Percentiles rank a stretch among this genome's conserved stretches.
Evolutionary conservation across 2,113 vertebrate genomes (phyloP).

Genomic region (Dinomys branickii): DNA sequence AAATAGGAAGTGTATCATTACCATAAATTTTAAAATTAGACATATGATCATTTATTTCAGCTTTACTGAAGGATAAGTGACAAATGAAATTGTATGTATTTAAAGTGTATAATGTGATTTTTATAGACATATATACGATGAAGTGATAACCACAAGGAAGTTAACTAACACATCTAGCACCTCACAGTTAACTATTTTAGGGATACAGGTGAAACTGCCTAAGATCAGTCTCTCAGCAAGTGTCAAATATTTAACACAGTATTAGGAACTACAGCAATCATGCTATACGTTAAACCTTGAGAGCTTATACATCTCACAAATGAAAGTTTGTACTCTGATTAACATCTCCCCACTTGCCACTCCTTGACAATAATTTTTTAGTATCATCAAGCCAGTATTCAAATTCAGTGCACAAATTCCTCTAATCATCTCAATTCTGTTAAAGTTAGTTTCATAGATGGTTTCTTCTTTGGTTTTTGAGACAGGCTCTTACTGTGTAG

Average conservation of each 20-base stretch:
- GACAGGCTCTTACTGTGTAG: too few relatives aligned
- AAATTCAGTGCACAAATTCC: conserved; percentile 19
- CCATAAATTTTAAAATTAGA: background rate
- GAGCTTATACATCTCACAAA: background rate
- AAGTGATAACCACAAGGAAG: background rate
- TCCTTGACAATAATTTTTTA: background rate
- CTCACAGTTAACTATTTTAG: background rate
- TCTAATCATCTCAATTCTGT: background rate
- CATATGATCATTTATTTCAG: background rate
- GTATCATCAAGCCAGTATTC: background rate
- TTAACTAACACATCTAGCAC: background rate
- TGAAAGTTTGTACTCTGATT: background rate
- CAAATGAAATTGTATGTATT: background rate
- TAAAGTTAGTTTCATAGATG: background rate
- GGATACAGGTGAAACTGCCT: background rate
- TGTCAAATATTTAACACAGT: background rate
- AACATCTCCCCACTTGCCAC: background rate
- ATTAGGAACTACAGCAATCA: background rate
- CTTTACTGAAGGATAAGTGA: background rate
- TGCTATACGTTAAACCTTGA: background rate
- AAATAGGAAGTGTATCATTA: background rate
- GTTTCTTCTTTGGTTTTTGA: background rate
- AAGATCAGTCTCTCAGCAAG: background rate
- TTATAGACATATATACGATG: too few relatives aligned
- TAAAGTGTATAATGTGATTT: background rate